Conservation (phyloP, 1,140 invertebrate genomes). For the Procambarus clarkii region DNA sequence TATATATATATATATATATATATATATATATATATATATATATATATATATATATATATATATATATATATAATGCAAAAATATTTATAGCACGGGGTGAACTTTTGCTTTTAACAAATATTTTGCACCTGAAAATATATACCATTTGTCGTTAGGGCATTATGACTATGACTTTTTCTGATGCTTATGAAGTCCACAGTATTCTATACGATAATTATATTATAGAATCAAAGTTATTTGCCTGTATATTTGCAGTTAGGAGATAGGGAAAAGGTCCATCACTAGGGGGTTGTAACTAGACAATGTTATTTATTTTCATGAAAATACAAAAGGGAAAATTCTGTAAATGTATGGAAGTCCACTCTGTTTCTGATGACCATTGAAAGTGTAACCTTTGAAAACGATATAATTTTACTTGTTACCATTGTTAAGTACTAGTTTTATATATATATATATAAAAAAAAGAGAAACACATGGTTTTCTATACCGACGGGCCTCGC, state of each 20-base stretch:
- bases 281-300: conserved; percentile 31
- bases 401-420: conserved; percentile 67
- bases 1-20: too few species aligned
- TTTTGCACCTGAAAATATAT: conserved; percentile 10
- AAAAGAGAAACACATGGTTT: conserved; percentile 69
- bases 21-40: too few species aligned
- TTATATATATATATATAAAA: too few species aligned
- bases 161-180: conserved; percentile 25
- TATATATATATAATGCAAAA: background rate
- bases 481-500: conserved; percentile 66
- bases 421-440: conserved; percentile 71
- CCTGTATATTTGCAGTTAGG: conserved; percentile 66
- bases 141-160: conserved; percentile 19
- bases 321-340: conserved; percentile 50
- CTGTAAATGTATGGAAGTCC: conserved; percentile 54
- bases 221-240: conserved; percentile 68
- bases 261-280: conserved; percentile 57
- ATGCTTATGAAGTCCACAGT: conserved; percentile 61
- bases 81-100: conserved; percentile 23
- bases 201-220: conserved; percentile 68
- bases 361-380: conserved; percentile 63
- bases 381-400: conserved; percentile 59
- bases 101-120: conserved; percentile 26
- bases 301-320: conserved; percentile 62
- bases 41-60: too few species aligned